Base-by-base conservation (phyloP, 1,140 invertebrate species). In the Habropoda laboriosa region DNA sequence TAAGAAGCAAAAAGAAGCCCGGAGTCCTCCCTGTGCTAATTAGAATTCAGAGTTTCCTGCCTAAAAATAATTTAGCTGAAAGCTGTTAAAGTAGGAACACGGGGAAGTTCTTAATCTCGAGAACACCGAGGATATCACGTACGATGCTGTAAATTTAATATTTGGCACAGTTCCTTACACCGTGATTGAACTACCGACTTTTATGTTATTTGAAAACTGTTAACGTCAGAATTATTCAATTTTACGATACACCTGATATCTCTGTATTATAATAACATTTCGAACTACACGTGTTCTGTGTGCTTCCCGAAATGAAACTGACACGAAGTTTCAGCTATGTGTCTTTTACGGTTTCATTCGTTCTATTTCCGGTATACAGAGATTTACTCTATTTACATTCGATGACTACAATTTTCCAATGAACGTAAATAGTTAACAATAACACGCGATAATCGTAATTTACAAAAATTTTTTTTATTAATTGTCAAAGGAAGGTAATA, bases 61-160 rank as follows among this genome's bases (percentile, higher is more conserved):
- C 64, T 68, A 51, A 51, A 51, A 68, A 68, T 68, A 68, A 68
- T 68, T 68, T 68, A 32, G n/a, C 63, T 49, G 63, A 32, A 66
- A 66, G 45, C 42, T 49, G 63, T 60, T 40, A 7, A 21, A 21
- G 24, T n/a, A 32, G 21, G 32, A 67, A 38, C 32, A 24, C 21
- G 38, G 24, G 24, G 16, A 32, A 51, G 51, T 68, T 35, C 47
- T 51, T 68, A 68, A 68, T 51, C 21, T 47, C 32, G 64, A 68
- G 47, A 68, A 51, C 13, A 24, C 45, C 30, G 13, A 32, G 16
- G n/a, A 53, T 24, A 35, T 68, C 47, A 51, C 64, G 64, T 35
- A 35, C 64, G 3, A 3, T 24, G 64, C 24, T 42, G 38, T 24
- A 24, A 51, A 68, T 38, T 51, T 68, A 35, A 68, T 51, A 51